Conservation (phyloP, 1,140 invertebrate species). For the Leptinotarsa lineolata region DNA sequence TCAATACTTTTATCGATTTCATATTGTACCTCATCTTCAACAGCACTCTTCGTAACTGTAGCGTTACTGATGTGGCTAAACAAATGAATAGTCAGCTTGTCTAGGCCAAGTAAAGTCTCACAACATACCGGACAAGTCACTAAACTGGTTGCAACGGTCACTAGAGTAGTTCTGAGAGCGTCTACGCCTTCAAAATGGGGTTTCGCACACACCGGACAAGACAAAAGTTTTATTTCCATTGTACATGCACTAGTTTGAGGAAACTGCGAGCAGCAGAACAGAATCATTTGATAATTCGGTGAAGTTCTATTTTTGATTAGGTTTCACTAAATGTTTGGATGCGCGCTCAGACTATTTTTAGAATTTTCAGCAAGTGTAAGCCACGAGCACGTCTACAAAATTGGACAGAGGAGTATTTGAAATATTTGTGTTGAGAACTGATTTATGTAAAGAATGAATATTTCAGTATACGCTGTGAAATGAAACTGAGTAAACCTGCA, state of each 20-base stretch:
- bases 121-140: constrained; percentile 76
- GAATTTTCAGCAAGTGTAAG: constrained; percentile 9
- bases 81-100: constrained; percentile 84
- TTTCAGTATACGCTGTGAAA: background rate
- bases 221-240: constrained; percentile 66
- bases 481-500: background rate
- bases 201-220: constrained; percentile 76
- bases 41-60: constrained; percentile 24
- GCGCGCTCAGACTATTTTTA: constrained; percentile 24
- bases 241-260: constrained; percentile 5
- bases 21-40: constrained; percentile 53
- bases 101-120: constrained; percentile 73
- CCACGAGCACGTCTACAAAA: background rate
- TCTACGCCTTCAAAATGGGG: constrained; percentile 72
- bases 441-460: no score
- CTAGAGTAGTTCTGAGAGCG: constrained; percentile 70
- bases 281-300: background rate
- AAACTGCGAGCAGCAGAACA: background rate
- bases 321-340: constrained; percentile 20
- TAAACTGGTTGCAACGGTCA: constrained; percentile 74
- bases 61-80: constrained; percentile 66
- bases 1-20: constrained; percentile 41
- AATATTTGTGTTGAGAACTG: background rate
- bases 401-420: background rate
- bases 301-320: constrained; percentile 13